These are phyloP conservation scores for Orgyia antiqua DNA, from an alignment of 2,888 invertebrate genomes.

Conservation along the genomic window DNA sequence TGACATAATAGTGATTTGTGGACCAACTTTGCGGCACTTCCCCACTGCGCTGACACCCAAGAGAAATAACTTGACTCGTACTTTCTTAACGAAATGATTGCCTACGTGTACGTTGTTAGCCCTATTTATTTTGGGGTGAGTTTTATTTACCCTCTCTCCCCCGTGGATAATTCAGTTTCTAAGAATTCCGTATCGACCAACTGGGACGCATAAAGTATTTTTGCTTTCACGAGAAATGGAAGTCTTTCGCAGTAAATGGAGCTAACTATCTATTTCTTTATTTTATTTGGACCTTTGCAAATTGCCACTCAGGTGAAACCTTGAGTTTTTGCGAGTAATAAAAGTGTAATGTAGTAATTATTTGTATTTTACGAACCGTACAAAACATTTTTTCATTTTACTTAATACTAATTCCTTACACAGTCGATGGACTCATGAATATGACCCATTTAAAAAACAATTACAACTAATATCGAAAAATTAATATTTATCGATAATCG, in stretches of 20 bases:
- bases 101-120: slow-evolving; percentile 72
- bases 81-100: slow-evolving; percentile 76
- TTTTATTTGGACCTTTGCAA: slow-evolving; percentile 8
- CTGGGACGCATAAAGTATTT: slow-evolving; percentile 67
- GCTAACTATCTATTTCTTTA: slow-evolving; percentile 15
- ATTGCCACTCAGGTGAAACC: slow-evolving; percentile 1
- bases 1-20: slow-evolving; percentile 66
- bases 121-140: slow-evolving; percentile 68
- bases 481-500: no score
- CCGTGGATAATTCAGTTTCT: slow-evolving; percentile 71
- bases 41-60: slow-evolving; percentile 43
- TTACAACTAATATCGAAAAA: no score
- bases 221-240: slow-evolving; percentile 38
- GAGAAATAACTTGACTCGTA: slow-evolving; percentile 68
- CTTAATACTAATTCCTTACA: no score
- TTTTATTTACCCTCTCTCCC: slow-evolving; percentile 70
- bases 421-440: no score
- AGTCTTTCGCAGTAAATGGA: slow-evolving; percentile 24
- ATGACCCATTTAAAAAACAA: no score
- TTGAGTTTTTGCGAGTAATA: slow-evolving; percentile 5
- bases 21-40: slow-evolving; percentile 42
- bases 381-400: no score
- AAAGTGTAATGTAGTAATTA: no score
- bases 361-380: no score
- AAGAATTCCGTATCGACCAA: slow-evolving; percentile 67